Evolutionary conservation across 2,113 vertebrate genomes (phyloP), one percentile per base, ranked within the genome.

Genomic region (Asarcornis scutulata): DNA sequence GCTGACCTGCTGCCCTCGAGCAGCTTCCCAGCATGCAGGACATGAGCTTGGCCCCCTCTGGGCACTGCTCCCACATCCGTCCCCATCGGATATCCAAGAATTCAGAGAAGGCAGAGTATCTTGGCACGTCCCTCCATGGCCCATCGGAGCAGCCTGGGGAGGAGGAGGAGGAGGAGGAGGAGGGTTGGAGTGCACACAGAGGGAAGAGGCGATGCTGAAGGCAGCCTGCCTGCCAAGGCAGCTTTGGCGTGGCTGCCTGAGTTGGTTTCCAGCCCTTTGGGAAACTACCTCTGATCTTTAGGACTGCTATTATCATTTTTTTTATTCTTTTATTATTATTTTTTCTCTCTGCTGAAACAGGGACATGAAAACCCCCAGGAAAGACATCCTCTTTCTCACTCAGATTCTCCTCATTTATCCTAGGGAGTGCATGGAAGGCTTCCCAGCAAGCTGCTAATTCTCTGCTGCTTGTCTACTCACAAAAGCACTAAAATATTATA

Each of bases 11-110:
- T 53, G 32, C 27, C 52, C 71, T 42, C 31, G 60, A 21, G 36
- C 23, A 52, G 11, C 56, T 86, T 82, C 40, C 69, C 34, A 52
- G 11, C 40, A 32, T 3, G 31, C 2, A 50, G 63, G 48, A 32
- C 13, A 3, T 6, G 4, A 15, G 31, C 0, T 1, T 38, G 83
- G 8, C 10, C 34, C 16, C 7, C 12, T 53, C 23, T 31, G 32
- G 50, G 27, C 32, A 17, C 14, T 1, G 0, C 20, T 86, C 38
- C n/a, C 9, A 23, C 26, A 9, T 40, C 63, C 25, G n/a, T 9
- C 29, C 21, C 42, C 10, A 1, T 55, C 53, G 38, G 32, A 21
- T 25, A 25, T 32, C 21, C 36, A 76, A 42, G 50, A 60, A 72
- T 66, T 42, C 26, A 36, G 59, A 29, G 38, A 11, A 72, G 13